Base-by-base conservation (phyloP, 1,140 invertebrate genomes). In the Heliconius congener region DNA sequence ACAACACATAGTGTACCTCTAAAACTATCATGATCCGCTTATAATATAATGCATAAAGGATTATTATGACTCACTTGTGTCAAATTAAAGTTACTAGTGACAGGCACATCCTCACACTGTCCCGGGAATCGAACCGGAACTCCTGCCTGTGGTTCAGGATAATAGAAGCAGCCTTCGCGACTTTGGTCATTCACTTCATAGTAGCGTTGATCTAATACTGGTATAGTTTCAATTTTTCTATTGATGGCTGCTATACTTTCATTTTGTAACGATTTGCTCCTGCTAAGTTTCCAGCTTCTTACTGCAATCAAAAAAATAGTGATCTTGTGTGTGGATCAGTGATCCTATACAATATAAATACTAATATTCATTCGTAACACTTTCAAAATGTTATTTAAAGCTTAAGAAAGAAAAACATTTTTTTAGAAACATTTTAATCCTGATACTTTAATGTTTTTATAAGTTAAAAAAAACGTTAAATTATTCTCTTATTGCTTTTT, bases 251-350 rank as follows among this genome's bases (percentile, higher is more conserved):
- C 9, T 3, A 46, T 71, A 1, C 86, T 84, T 6, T 13, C 52
- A 6, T 70, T n/a, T 1, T 83, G 42, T n/a, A 92, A 60, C 8
- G 75, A 13, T 39, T 88, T 93, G 34, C 83, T 87, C 75, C 88
- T 86, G 23, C 91, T 91, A 8, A 93, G 85, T 75, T 92, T 92
- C 90, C 90, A 93, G 66, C 86, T 88, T 55, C 19, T 83, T 19
- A 92, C 91, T 93, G 27, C 16, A 66, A 66, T n/a, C 9, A n/a
- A 9, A 57, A 23, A n/a, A 57, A 57, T 19, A 23, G 8, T 57
- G 55, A 57, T 8, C n/a, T 57, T 30, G 23, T 23, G 23, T 23
- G 23, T 23, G 23, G 0, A 23, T 23, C 23, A 23, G 23, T 23
- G 23, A 23, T 23, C 30, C 30, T 2, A 30, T 30, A 30, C 2